Evolutionary conservation across 2,888 invertebrate species (phyloP).

Genomic region (Hetaerina titia): DNA sequence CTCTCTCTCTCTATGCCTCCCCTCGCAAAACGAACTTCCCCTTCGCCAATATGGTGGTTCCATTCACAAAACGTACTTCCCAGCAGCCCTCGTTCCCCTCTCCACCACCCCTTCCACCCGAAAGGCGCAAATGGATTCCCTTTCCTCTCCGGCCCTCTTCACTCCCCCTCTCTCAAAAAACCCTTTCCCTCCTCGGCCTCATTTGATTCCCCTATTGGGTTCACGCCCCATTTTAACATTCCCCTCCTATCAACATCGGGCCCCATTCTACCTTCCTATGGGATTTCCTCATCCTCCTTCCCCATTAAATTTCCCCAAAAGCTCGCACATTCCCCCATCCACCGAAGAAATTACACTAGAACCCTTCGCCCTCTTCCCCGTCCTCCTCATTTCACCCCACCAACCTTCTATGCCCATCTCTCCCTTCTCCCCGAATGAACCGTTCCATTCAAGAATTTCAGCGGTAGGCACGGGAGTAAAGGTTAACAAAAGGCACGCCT

Average conservation of each 20-base stretch:
- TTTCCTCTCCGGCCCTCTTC: neutral
- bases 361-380: neutral
- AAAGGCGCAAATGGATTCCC: neutral
- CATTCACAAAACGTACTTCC: neutral
- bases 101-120: neutral
- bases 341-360: no score
- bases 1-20: neutral
- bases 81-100: neutral
- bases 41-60: slow-evolving; percentile 1
- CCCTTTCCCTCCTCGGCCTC: neutral
- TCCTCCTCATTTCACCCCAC: neutral
- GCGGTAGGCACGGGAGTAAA: neutral
- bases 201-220: neutral
- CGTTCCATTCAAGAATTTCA: slow-evolving; percentile 7
- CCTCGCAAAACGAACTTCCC: neutral
- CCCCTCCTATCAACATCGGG: neutral
- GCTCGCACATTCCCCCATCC: neutral
- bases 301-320: neutral
- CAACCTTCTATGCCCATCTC: neutral
- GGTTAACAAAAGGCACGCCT: neutral
- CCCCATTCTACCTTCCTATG: neutral
- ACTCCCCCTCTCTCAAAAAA: neutral
- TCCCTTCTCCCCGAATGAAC: neutral
- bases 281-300: neutral
- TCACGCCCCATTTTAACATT: neutral